Evolutionary conservation across 2,797 vertebrate species (phyloP).

Genomic region (Hydrocynus forskahlii): DNA sequence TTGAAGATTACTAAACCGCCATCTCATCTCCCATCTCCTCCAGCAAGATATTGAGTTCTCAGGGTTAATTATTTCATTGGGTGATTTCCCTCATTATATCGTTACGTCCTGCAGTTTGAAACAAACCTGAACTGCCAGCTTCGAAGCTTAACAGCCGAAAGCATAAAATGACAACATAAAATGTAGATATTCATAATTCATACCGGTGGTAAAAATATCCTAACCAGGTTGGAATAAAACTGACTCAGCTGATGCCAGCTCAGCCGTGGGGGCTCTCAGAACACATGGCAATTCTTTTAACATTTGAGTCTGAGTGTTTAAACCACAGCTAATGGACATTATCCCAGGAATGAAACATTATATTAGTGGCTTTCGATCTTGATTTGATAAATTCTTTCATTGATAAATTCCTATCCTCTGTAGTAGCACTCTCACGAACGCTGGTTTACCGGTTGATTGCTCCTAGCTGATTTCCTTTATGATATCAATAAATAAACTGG

Average conservation of each 20-base stretch:
- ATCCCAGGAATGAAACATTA: neutral
- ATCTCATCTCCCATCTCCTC: constrained; percentile 69
- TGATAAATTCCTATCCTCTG: neutral
- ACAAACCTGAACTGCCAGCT: neutral
- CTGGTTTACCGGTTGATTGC: neutral
- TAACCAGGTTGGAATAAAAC: neutral
- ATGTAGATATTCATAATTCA: neutral
- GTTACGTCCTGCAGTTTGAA: constrained; percentile 11
- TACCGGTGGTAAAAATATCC: neutral
- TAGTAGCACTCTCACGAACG: neutral
- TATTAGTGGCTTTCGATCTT: neutral
- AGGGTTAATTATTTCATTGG: constrained; percentile 72
- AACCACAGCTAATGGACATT: neutral
- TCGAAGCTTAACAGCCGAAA: neutral
- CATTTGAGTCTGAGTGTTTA: neutral
- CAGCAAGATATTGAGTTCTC: constrained; percentile 63
- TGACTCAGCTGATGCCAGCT: neutral
- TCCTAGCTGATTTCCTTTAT: constrained; percentile 8
- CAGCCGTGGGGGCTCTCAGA: neutral
- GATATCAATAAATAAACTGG: constrained; percentile 10
- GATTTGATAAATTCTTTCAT: constrained; percentile 6
- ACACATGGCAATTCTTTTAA: neutral
- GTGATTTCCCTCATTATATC: neutral
- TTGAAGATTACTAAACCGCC: constrained; percentile 60
- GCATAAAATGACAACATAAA: too few species aligned